Evolutionary conservation across 2,888 invertebrate species (phyloP).

Genomic region (Esperia sulphurella): DNA sequence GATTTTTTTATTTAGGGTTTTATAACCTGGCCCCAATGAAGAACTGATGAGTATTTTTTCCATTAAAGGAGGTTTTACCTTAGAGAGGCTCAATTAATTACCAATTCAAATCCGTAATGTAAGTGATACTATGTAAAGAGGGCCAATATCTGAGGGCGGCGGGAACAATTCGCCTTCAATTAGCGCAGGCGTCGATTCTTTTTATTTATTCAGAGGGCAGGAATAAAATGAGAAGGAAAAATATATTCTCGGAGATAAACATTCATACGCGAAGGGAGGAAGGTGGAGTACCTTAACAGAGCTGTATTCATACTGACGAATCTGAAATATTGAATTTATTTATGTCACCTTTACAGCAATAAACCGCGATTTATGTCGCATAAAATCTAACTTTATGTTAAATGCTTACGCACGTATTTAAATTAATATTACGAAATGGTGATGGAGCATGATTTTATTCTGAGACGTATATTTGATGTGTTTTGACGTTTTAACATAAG

Average conservation of each 20-base stretch:
- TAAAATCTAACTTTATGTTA: neutral
- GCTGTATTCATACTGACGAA: neutral
- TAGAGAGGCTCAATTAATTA: constrained; percentile 27
- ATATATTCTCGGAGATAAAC: constrained; percentile 49
- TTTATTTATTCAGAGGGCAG: constrained; percentile 58
- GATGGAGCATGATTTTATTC: no score
- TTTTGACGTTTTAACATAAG: no score
- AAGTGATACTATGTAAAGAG: constrained; percentile 34
- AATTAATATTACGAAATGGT: no score
- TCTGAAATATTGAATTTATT: neutral
- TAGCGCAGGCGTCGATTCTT: constrained; percentile 45
- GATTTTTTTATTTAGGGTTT: no score
- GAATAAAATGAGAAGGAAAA: constrained; percentile 49
- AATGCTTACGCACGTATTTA: neutral
- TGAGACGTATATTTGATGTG: no score
- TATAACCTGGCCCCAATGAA: no score
- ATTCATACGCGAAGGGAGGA: constrained; percentile 43
- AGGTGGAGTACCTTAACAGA: neutral
- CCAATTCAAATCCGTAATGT: constrained; percentile 40
- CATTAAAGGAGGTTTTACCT: constrained; percentile 4
- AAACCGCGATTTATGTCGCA: neutral
- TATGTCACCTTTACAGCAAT: neutral
- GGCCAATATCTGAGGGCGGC: constrained; percentile 30
- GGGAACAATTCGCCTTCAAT: constrained; percentile 50
- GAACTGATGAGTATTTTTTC: no score